phyloP scores from a whole-genome alignment of 2,797 vertebrate genomes.

The Scolopax bukidnonensis region DNA sequence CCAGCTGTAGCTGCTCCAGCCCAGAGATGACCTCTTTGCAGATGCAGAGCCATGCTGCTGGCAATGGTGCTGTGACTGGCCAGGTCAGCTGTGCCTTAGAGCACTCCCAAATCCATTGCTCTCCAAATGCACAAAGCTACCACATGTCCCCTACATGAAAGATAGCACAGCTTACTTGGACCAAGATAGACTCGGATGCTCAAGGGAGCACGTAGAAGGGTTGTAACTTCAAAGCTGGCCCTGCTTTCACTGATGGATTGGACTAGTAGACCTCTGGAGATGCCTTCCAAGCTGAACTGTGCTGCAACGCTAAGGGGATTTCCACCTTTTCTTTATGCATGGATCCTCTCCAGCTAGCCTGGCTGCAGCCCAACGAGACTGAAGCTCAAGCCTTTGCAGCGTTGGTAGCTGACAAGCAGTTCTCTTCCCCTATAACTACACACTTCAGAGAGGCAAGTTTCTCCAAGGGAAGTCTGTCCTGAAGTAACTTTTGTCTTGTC shows the following conservation, averaged over 20 bases:
- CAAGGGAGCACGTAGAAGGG: fast-evolving
- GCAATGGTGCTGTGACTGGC: background rate
- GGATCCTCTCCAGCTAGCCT: constrained; percentile 14
- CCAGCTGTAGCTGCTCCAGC: background rate
- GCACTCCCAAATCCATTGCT: background rate
- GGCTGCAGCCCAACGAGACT: background rate
- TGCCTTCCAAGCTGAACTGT: background rate
- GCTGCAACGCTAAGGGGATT: background rate
- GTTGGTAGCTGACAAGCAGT: background rate
- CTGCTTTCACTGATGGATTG: fast-evolving
- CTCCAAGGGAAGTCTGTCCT: constrained; percentile 16
- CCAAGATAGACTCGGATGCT: background rate
- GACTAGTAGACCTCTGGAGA: background rate
- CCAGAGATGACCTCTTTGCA: background rate
- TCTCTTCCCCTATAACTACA: background rate
- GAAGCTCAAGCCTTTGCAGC: background rate
- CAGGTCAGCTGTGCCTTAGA: background rate
- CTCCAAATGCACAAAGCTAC: background rate
- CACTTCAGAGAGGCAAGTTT: background rate
- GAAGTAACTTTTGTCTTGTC: constrained; percentile 29
- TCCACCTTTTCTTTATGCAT: background rate
- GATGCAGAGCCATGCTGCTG: background rate
- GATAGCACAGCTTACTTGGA: background rate
- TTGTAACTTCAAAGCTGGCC: background rate
- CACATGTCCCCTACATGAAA: background rate